Evolutionary conservation across 2,797 vertebrate genomes (phyloP).

Genomic region (Argya squamiceps): DNA sequence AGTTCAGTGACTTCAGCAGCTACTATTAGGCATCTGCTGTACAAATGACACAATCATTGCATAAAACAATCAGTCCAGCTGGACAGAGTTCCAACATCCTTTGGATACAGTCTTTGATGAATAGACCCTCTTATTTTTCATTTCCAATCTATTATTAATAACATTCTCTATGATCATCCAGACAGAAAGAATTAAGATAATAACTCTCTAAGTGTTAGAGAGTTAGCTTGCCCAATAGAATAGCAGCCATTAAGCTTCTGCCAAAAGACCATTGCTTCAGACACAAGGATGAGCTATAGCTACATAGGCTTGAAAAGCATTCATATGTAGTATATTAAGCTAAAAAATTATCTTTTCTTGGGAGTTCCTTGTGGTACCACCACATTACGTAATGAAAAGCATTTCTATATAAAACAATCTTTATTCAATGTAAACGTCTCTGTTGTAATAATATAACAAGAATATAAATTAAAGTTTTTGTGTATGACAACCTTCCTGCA

Average conservation of each 20-base stretch:
- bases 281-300: neutral
- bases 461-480: neutral
- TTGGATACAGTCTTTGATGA: constrained; percentile 22
- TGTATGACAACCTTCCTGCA: neutral
- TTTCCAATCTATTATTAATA: constrained; percentile 56
- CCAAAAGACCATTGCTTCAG: constrained; percentile 16
- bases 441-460: neutral
- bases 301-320: neutral
- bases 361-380: neutral
- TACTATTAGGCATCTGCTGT: neutral
- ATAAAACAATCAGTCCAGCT: constrained; percentile 27
- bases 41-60: neutral
- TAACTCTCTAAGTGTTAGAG: neutral
- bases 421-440: neutral
- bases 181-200: constrained; percentile 39
- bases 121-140: constrained; percentile 3
- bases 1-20: constrained; percentile 9
- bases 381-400: neutral
- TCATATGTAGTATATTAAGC: neutral
- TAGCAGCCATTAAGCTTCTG: neutral
- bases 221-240: neutral
- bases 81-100: neutral
- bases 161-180: constrained; percentile 25
- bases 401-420: neutral
- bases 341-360: neutral